Evolutionary conservation across 2,797 vertebrate genomes (phyloP).

Genomic region (Poeciliopsis gracilis): DNA sequence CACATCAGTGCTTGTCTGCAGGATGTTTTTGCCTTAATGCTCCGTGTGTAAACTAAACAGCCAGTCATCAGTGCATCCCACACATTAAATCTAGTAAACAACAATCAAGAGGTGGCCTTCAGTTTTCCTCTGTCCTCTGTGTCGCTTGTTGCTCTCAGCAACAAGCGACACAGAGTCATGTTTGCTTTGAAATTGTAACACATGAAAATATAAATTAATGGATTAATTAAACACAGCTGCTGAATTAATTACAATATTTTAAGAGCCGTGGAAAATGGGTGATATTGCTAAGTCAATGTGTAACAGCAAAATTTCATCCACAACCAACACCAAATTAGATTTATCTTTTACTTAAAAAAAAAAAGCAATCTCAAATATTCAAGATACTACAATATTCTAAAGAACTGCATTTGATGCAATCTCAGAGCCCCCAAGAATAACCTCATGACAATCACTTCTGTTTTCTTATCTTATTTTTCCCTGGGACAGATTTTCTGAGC

Average conservation of each 20-base stretch:
- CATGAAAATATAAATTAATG: background rate
- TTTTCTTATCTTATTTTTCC: constrained; percentile 12
- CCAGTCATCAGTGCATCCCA: background rate
- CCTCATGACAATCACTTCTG: constrained; percentile 8
- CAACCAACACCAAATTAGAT: background rate
- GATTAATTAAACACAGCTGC: background rate
- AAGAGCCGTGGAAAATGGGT: background rate
- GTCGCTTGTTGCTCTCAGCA: background rate
- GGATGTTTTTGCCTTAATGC: constrained; percentile 10
- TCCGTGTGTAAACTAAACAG: background rate
- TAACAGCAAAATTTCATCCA: background rate
- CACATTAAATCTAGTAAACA: constrained; percentile 10
- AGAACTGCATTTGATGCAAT: background rate
- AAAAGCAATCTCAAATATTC: background rate
- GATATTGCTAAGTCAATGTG: background rate
- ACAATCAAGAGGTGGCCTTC: background rate
- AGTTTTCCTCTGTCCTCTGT: background rate
- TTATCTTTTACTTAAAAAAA: background rate
- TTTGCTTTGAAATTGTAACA: background rate
- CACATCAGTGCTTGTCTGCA: constrained; percentile 5
- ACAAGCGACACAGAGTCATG: background rate
- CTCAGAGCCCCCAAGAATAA: background rate
- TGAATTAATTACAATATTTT: background rate
- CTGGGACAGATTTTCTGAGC: background rate
- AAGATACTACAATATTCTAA: background rate